phyloP scores from a whole-genome alignment of 2,113 vertebrate genomes.

The Hypocryptadius cinnamomeus region DNA sequence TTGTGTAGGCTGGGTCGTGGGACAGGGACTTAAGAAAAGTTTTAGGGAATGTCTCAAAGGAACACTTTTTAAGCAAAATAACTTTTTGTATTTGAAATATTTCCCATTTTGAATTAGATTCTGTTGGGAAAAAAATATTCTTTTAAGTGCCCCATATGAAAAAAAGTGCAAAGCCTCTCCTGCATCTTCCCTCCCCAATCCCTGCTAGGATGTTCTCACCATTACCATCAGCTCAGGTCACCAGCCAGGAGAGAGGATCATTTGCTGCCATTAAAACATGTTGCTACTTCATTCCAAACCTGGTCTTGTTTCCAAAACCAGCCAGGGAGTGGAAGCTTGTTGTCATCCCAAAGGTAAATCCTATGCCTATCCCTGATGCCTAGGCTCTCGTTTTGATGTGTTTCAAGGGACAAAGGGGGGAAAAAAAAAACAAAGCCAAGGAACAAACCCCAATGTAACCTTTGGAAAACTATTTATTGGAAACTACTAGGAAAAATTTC shows the following conservation, averaged over 20 bases:
- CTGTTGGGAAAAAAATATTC: neutral
- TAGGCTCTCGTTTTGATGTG: neutral
- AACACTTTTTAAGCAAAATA: neutral
- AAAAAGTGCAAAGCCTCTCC: neutral
- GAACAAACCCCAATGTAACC: accelerated
- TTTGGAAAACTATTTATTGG: neutral
- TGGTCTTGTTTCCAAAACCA: neutral
- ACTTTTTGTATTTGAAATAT: neutral
- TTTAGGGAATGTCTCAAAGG: neutral
- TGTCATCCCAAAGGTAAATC: neutral
- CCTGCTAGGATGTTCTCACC: neutral
- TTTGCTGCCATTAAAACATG: accelerated
- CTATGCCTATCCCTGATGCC: too few relatives aligned
- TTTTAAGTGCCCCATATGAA: neutral
- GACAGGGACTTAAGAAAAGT: neutral
- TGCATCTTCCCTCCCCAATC: neutral
- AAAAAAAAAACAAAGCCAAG: too few relatives aligned
- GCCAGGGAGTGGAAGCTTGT: neutral
- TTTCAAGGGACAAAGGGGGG: neutral
- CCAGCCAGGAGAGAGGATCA: neutral
- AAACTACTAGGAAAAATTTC: neutral
- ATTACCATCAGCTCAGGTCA: neutral
- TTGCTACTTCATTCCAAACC: neutral
- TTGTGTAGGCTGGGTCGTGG: neutral
- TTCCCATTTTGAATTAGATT: neutral